Base-by-base conservation (phyloP, 2,888 invertebrate genomes). In the Aricia artaxerxes region DNA sequence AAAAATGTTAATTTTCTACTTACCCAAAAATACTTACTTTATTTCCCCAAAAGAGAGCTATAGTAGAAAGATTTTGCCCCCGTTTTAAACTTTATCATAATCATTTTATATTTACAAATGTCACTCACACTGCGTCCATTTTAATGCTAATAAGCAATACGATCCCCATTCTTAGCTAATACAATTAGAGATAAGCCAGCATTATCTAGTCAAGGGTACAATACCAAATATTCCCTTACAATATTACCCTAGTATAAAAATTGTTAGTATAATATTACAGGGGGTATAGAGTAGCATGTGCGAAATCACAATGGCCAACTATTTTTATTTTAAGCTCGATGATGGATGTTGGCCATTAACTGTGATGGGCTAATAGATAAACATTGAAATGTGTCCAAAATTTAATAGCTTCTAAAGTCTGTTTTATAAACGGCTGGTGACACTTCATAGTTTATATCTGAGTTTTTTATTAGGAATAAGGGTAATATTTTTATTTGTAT, bases 171-270 rank as follows among this genome's bases (percentile, higher is more conserved):
- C 89, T 89, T 88, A 86, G 84, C 85, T 86, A 84, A 86, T 89
- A 92, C 91, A 92, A 93, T 94, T 93, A 92, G 88, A 88, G 90
- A 93, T 92, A 93, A 92, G 91, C 92, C 93, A 92, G 91, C 91
- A 94, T 94, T 94, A 94, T 94, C 94, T 94, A 92, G 91, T 93
- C 90, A 90, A 82, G 84, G 83, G 81, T 84, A 93, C 93, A 93
- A 93, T 89, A 85, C 87, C 88, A 89, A 88, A 87, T 90, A 91
- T 91, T 90, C 90, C 91, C 92, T 76, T 57, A 57, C 16, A 76
- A 76, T 76, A 53, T 76, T 76, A 76, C 76, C 76, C 76, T 35
- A 76, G 53, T 24, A 89, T 90, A 90, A 92, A 93, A 91, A 92
- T 57, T 89, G 92, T 91, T 89, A 92, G 91, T 92, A 91, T 94